These are phyloP conservation scores for Lynx canadensis DNA, from an alignment of 2,113 vertebrate species.

Conservation along the genomic window DNA sequence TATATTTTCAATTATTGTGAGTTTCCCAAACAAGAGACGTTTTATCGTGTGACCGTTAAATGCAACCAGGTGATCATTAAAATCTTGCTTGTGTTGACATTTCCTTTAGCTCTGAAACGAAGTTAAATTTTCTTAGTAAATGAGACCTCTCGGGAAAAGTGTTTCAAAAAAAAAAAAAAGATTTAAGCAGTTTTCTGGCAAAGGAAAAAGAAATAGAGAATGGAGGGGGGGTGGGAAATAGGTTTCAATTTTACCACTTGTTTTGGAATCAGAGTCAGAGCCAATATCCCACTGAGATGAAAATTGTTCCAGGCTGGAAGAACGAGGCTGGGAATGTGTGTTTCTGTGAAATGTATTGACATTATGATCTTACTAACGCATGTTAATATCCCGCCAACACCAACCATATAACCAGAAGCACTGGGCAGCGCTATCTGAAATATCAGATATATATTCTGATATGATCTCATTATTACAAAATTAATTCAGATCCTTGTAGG, in stretches of 20 bases:
- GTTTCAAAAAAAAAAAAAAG: slow-evolving; percentile 59
- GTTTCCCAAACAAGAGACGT: slow-evolving; percentile 80
- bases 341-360: not conserved
- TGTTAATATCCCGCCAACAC: not conserved
- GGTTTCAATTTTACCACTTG: slow-evolving; percentile 55
- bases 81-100: slow-evolving; percentile 82
- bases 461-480: slow-evolving; percentile 74
- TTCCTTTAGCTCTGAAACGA: slow-evolving; percentile 82
- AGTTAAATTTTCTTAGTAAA: slow-evolving; percentile 84
- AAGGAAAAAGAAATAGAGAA: not conserved
- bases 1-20: slow-evolving; percentile 83
- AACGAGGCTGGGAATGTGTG: not conserved
- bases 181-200: slow-evolving; percentile 79
- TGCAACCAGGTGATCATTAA: slow-evolving; percentile 86
- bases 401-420: not conserved
- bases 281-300: not conserved
- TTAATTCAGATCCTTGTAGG: slow-evolving; percentile 73
- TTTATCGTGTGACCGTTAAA: slow-evolving; percentile 74
- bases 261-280: slow-evolving; percentile 62
- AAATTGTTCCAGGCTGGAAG: not conserved
- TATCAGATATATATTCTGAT: slow-evolving; percentile 17
- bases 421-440: not conserved
- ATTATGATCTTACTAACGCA: not conserved
- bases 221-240: not conserved
- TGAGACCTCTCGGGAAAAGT: slow-evolving; percentile 86